These are phyloP conservation scores for Canis aureus DNA, from an alignment of 2,113 vertebrate species.

Conservation along the genomic window DNA sequence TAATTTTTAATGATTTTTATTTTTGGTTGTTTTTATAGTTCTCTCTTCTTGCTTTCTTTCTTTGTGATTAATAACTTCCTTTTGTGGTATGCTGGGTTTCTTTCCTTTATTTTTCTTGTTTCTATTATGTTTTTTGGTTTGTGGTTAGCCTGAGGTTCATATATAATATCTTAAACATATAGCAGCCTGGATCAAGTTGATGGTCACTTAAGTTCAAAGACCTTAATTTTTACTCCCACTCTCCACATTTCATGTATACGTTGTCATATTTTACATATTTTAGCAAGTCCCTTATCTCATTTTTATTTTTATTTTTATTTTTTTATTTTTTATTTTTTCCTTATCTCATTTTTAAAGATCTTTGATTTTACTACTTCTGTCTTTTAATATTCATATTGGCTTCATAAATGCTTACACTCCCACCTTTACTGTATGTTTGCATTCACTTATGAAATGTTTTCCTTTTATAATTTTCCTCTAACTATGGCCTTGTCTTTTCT, in stretches of 20 bases:
- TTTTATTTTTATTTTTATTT: background rate
- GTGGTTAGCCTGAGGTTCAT: background rate
- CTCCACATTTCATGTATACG: background rate
- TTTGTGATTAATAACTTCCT: background rate
- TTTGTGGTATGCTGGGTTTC: background rate
- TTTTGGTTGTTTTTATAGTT: background rate
- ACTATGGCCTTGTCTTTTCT: background rate
- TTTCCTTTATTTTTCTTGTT: background rate
- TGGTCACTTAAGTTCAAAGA: background rate
- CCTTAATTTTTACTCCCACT: background rate
- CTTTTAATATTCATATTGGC: background rate
- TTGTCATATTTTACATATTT: background rate
- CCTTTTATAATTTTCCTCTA: background rate
- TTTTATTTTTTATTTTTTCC: background rate
- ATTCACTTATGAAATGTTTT: background rate
- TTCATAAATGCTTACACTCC: background rate
- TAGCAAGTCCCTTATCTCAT: background rate
- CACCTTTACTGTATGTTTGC: background rate
- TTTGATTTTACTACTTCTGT: background rate
- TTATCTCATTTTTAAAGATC: background rate
- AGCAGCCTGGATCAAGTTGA: background rate
- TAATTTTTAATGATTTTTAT: too few species aligned
- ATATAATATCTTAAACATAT: background rate
- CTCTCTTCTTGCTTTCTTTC: background rate
- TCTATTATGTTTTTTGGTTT: background rate